Evolutionary conservation across 2,888 invertebrate species (phyloP).

Genomic region (Itoplectis maculator): DNA sequence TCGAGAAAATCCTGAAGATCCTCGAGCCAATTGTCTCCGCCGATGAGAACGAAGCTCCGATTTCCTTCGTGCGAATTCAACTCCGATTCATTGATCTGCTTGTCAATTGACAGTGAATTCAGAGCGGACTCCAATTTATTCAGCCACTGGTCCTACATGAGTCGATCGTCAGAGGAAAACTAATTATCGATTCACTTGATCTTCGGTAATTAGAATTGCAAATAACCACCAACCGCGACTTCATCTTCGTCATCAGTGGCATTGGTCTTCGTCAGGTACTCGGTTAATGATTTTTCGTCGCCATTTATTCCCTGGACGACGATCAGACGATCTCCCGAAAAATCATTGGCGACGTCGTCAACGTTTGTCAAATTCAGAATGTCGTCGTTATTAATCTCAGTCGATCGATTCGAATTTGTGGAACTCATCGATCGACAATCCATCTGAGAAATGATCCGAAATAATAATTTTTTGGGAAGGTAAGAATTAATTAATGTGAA

Average conservation of each 20-base stretch:
- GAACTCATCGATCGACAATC: slow-evolving; percentile 60
- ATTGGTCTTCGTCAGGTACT: slow-evolving; percentile 34
- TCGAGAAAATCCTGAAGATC: slow-evolving; percentile 59
- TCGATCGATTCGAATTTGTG: slow-evolving; percentile 54
- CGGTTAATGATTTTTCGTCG: slow-evolving; percentile 55
- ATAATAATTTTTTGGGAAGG: neutral
- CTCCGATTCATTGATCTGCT: slow-evolving; percentile 14
- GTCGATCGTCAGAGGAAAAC: slow-evolving; percentile 7
- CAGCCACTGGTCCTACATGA: slow-evolving; percentile 68
- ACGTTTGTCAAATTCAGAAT: slow-evolving; percentile 24
- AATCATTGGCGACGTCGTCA: neutral
- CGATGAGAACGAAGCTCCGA: slow-evolving; percentile 24
- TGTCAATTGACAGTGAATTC: slow-evolving; percentile 40
- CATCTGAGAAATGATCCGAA: slow-evolving; percentile 51
- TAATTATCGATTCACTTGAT: neutral
- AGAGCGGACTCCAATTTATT: slow-evolving; percentile 63
- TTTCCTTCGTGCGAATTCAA: slow-evolving; percentile 9
- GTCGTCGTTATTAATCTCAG: slow-evolving; percentile 49
- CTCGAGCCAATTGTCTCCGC: slow-evolving; percentile 55
- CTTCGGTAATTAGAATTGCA: neutral
- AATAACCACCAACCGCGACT: slow-evolving; percentile 38
- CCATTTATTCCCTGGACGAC: too few relatives aligned
- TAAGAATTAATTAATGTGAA: neutral
- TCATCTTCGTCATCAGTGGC: slow-evolving; percentile 43
- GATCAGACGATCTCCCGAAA: slow-evolving; percentile 20